These are phyloP conservation scores for Polydrusus cervinus DNA, from an alignment of 2,888 invertebrate genomes.

Conservation along the genomic window DNA sequence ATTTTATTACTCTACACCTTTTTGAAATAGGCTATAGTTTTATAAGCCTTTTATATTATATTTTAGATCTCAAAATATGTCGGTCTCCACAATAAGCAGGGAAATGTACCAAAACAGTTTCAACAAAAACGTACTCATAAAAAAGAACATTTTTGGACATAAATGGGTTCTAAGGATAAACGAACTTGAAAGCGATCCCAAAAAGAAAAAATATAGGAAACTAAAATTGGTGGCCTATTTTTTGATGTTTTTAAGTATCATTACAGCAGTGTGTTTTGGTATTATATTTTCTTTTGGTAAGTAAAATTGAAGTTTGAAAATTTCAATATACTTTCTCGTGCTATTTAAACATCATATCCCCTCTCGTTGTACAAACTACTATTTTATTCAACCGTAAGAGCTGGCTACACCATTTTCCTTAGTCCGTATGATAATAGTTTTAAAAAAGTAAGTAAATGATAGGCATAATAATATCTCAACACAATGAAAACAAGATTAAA, in stretches of 20 bases:
- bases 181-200: conserved; percentile 58
- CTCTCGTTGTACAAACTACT: no score
- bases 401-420: no score
- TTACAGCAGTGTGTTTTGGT: conserved; percentile 64
- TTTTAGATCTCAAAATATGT: conserved; percentile 52
- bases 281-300: conserved; percentile 64
- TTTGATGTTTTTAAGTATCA: conserved; percentile 63
- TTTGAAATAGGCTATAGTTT: no score
- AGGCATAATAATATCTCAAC: no score
- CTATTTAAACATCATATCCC: no score
- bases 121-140: conserved; percentile 65
- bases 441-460: no score
- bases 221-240: conserved; percentile 61
- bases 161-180: conserved; percentile 69
- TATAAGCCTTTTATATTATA: conserved; percentile 12
- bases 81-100: conserved; percentile 64
- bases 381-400: no score
- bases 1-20: no score
- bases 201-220: conserved; percentile 51
- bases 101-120: conserved; percentile 62
- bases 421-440: no score
- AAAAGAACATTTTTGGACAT: conserved; percentile 68
- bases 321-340: no score
- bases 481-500: conserved; percentile 1
- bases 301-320: conserved; percentile 32